phyloP scores from a whole-genome alignment of 1,140 invertebrate genomes.

The Zelostemma sp. region DNA sequence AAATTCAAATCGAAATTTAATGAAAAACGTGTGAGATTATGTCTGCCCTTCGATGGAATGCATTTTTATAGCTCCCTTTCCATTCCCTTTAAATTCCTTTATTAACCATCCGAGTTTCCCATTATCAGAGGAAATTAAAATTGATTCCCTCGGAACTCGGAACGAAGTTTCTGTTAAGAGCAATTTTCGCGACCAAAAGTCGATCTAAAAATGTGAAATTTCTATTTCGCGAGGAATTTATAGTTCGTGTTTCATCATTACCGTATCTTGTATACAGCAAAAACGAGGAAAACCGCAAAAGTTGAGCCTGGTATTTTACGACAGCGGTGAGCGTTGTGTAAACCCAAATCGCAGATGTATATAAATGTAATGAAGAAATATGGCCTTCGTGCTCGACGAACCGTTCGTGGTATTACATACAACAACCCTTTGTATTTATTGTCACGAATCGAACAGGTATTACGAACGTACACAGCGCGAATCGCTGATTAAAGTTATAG shows the following conservation, averaged over 20 bases:
- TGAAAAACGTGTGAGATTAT: constrained; percentile 25
- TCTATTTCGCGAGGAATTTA: too few species aligned
- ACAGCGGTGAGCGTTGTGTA: background rate
- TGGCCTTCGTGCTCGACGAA: constrained; percentile 24
- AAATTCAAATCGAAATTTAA: constrained; percentile 36
- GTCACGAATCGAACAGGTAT: constrained; percentile 26
- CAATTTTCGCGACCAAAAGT: background rate
- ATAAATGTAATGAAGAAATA: constrained; percentile 33
- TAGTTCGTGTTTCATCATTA: background rate
- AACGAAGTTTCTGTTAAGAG: too few species aligned
- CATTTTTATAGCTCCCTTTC: constrained; percentile 1
- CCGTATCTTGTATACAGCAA: background rate
- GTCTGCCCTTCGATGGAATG: constrained; percentile 6
- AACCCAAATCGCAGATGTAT: constrained; percentile 14
- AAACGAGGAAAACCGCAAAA: background rate
- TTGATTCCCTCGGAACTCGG: too few species aligned
- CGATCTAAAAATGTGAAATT: background rate
- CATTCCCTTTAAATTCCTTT: background rate
- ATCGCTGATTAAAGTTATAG: constrained; percentile 14
- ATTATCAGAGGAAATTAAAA: too few species aligned
- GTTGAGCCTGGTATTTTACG: constrained; percentile 9
- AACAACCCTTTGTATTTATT: constrained; percentile 24
- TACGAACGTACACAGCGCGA: constrained; percentile 10
- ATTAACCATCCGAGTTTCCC: background rate
- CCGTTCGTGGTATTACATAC: constrained; percentile 23